Evolutionary conservation across 2,888 invertebrate genomes (phyloP), one percentile per base, ranked within the genome.

Genomic region (Standfussiana lucernea): DNA sequence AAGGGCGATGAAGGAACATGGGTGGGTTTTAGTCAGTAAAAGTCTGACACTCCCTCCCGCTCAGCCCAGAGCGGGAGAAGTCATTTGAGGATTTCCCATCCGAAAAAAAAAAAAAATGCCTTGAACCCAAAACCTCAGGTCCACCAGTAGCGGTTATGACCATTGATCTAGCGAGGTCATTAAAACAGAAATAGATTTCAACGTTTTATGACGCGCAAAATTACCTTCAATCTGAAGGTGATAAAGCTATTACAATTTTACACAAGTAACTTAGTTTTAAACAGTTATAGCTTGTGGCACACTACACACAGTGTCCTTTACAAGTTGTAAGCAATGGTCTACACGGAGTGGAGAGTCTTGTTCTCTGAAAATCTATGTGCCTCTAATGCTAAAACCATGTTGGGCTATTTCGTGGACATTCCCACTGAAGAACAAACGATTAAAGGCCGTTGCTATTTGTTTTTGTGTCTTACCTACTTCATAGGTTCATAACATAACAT

Each of bases 331-430:
- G 78, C 69, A 70, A 82, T 75, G 61, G 56, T 68, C 35, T 32
- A 53, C 35, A 50, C 53, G 50, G 56, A 87, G 85, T 85, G 85
- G 67, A 72, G 72, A 87, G 69, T 81, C 88, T 81, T 85, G 85
- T 87, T 67, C 37, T 56, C 21, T 4, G 32, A 32, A 65, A 70
- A 77, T 76, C 69, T 79, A 75, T 86, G 77, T 42, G 28, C 42
- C 21, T n/a, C 32, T 74, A 61, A 71, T 67, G 80, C 15, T 45
- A 13, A 56, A 42, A 53, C 28, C 70, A 0, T 78, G 65, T 77
- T 32, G 15, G 72, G 50, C 42, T 45, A 80, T 61, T 28, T 42
- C 35, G 28, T 15, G 42, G 59, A 28, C 24, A 61, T 80, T 77
- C 13, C 0, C 11, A 74, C 18, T 50, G 24, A 61, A 59, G 1